These are phyloP conservation scores for Nothura maculosa DNA, from an alignment of 2,797 vertebrate genomes.

Conservation along the genomic window DNA sequence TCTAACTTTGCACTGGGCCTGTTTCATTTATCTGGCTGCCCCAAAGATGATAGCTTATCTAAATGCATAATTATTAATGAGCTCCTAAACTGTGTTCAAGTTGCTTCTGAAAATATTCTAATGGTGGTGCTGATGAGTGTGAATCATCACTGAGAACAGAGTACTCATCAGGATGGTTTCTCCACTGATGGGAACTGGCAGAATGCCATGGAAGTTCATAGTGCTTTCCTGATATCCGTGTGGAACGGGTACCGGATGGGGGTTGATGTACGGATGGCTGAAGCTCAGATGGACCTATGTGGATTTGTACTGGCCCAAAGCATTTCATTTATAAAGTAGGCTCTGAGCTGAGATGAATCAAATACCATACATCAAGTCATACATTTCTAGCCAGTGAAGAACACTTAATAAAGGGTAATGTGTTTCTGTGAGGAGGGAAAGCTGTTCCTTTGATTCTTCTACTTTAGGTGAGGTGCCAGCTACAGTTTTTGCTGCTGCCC, in stretches of 20 bases:
- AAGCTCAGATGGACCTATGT: neutral
- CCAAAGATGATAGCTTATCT: neutral
- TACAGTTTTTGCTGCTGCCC: neutral
- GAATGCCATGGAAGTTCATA: conserved; percentile 6
- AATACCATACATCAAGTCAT: neutral
- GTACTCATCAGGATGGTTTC: conserved; percentile 38
- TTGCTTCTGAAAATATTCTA: conserved; percentile 52
- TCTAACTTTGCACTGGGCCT: conserved; percentile 12
- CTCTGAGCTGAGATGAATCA: neutral
- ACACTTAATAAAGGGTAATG: neutral
- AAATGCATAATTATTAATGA: conserved; percentile 38
- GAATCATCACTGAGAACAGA: conserved; percentile 36
- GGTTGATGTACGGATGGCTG: neutral
- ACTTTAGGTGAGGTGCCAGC: rapidly evolving
- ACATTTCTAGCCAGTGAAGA: neutral
- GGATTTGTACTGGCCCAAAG: neutral
- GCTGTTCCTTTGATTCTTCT: neutral
- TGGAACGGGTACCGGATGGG: neutral
- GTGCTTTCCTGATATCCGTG: neutral
- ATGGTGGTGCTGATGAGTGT: neutral
- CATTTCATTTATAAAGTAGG: neutral
- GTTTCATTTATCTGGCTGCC: neutral
- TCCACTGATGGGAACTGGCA: conserved; percentile 55
- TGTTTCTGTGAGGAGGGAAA: neutral
- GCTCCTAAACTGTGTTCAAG: neutral